A percentile compares a stretch with the other conserved stretches of the same genome.
These are phyloP conservation scores for Sphaeridia pumilis DNA, from an alignment of 2,888 invertebrate species.

Conservation along the genomic window DNA sequence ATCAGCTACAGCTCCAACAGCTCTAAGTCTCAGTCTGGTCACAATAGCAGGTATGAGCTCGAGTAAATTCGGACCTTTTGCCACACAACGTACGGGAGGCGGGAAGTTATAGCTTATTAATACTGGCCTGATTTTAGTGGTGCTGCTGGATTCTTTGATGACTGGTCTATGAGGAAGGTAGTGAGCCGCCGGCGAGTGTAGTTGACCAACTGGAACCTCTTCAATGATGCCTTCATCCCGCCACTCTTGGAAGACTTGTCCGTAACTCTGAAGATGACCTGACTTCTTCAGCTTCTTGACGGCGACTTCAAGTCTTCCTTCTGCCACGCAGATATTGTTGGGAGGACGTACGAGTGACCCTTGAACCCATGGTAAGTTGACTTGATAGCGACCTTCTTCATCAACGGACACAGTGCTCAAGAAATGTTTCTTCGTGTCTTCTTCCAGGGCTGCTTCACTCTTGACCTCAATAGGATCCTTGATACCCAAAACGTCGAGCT, in stretches of 20 bases:
- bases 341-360: background rate
- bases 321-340: background rate
- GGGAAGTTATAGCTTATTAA: conserved; percentile 23
- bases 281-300: background rate
- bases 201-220: conserved; percentile 14
- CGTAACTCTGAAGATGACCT: background rate
- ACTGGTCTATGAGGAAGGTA: background rate
- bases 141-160: background rate
- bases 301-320: background rate
- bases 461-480: background rate
- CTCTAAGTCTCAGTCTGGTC: conserved; percentile 17
- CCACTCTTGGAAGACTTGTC: background rate
- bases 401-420: background rate
- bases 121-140: conserved; percentile 20
- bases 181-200: background rate
- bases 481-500: conserved; percentile 12
- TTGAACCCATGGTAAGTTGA: background rate
- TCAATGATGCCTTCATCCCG: background rate
- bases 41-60: conserved; percentile 19
- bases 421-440: background rate
- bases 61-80: conserved; percentile 23
- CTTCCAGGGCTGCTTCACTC: background rate
- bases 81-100: conserved; percentile 27
- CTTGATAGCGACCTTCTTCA: background rate
- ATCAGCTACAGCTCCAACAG: conserved; percentile 16